Percentiles rank a stretch among this genome's conserved stretches.
These are phyloP conservation scores for Sus scrofa DNA, from an alignment of 2,113 vertebrate species.

Conservation along the genomic window DNA sequence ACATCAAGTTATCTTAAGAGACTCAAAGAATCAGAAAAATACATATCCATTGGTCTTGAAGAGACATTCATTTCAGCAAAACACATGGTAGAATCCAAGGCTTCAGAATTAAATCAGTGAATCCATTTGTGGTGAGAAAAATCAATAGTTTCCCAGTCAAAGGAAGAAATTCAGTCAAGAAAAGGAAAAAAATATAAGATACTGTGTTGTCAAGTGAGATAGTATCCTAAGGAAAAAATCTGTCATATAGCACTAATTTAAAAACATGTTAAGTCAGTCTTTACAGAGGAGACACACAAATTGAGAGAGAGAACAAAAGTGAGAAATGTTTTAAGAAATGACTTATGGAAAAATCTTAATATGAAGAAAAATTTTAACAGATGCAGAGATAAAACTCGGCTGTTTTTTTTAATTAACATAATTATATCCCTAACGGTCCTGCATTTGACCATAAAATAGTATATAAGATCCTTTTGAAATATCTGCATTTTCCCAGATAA, in stretches of 20 bases:
- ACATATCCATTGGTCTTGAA: neutral
- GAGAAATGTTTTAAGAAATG: neutral
- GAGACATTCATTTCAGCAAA: neutral
- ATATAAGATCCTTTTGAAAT: neutral
- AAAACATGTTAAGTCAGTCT: neutral
- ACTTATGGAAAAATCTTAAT: neutral
- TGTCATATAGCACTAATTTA: neutral
- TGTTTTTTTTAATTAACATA: neutral
- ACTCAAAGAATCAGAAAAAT: neutral
- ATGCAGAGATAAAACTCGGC: neutral
- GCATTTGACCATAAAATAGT: neutral
- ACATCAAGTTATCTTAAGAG: neutral
- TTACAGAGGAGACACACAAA: neutral
- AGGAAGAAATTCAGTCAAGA: neutral
- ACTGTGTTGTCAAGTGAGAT: neutral
- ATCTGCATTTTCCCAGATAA: neutral
- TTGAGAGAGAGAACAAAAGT: neutral
- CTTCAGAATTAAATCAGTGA: neutral
- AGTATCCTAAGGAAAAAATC: neutral
- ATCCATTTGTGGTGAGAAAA: neutral
- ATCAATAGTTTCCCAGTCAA: neutral
- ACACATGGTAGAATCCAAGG: neutral
- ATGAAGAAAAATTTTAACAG: neutral
- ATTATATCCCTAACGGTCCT: neutral
- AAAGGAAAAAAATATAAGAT: neutral